phyloP scores from a whole-genome alignment of 64 coral and sea anemone species.

The Hydrozoanthus tunicans region DNA sequence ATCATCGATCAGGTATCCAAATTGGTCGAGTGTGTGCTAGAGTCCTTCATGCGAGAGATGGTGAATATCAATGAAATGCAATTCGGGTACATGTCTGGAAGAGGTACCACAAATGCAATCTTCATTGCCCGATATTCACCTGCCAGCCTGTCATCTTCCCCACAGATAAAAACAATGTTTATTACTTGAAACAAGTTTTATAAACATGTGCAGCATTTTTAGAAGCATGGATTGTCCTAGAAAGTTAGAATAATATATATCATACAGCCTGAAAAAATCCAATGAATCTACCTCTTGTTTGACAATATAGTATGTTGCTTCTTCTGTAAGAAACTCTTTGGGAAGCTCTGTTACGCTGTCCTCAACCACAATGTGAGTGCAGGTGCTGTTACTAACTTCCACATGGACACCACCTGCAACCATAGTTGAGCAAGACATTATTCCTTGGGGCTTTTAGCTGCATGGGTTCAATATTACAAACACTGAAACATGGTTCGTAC shows the following conservation, averaged over 20 bases:
- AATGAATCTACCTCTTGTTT: constrained; percentile 82
- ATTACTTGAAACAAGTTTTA: too few species aligned
- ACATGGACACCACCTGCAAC: constrained; percentile 80
- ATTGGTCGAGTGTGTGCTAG: constrained; percentile 6
- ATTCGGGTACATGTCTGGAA: constrained; percentile 28
- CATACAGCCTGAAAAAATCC: not conserved
- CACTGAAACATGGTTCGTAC: too few species aligned
- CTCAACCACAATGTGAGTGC: constrained; percentile 94
- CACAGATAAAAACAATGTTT: not conserved
- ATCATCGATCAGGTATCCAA: constrained; percentile 11
- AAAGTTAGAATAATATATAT: not conserved
- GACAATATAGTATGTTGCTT: constrained; percentile 62
- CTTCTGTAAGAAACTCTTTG: constrained; percentile 42
- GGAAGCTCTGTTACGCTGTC: constrained; percentile 85
- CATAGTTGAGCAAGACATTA: not conserved
- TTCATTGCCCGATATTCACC: not conserved
- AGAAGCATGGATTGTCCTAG: not conserved
- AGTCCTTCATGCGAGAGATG: not conserved
- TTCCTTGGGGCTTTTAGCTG: not conserved
- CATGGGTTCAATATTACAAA: too few species aligned
- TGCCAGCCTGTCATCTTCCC: too few species aligned
- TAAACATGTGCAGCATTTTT: too few species aligned
- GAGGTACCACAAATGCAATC: constrained; percentile 4
- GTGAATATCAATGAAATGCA: constrained; percentile 16
- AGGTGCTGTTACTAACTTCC: constrained; percentile 58